These are phyloP conservation scores for Propithecus coquereli DNA, from an alignment of 2,113 vertebrate genomes.

Conservation along the genomic window DNA sequence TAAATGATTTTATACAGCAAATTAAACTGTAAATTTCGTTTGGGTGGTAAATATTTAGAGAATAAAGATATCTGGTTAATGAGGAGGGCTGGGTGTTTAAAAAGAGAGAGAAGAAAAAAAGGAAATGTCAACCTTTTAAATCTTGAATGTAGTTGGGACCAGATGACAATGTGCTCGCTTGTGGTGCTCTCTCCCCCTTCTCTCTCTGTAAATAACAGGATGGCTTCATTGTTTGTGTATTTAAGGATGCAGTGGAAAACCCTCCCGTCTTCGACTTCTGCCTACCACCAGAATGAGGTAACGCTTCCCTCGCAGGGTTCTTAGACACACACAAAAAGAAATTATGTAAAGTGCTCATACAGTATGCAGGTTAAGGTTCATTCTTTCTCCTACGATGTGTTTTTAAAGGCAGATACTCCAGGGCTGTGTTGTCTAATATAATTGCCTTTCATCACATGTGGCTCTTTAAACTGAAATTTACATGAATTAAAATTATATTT, in stretches of 20 bases:
- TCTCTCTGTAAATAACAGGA: conserved; percentile 47
- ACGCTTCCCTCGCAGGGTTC: background rate
- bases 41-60: conserved; percentile 91
- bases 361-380: background rate
- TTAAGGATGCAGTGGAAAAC: conserved; percentile 24
- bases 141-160: conserved; percentile 76
- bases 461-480: background rate
- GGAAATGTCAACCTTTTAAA: conserved; percentile 88
- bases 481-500: background rate
- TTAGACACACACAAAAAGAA: background rate
- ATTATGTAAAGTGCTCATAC: background rate
- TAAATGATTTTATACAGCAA: conserved; percentile 92
- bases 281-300: background rate
- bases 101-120: conserved; percentile 64
- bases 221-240: conserved; percentile 24
- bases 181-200: background rate
- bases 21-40: conserved; percentile 91
- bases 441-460: background rate
- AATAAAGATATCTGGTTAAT: conserved; percentile 89
- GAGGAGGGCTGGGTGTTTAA: conserved; percentile 79
- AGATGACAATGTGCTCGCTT: conserved; percentile 77
- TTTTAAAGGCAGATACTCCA: background rate
- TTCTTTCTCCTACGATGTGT: background rate
- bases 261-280: background rate
- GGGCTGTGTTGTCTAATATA: background rate